Evolutionary conservation across 2,888 invertebrate species (phyloP).

Genomic region (Andrena praecox): DNA sequence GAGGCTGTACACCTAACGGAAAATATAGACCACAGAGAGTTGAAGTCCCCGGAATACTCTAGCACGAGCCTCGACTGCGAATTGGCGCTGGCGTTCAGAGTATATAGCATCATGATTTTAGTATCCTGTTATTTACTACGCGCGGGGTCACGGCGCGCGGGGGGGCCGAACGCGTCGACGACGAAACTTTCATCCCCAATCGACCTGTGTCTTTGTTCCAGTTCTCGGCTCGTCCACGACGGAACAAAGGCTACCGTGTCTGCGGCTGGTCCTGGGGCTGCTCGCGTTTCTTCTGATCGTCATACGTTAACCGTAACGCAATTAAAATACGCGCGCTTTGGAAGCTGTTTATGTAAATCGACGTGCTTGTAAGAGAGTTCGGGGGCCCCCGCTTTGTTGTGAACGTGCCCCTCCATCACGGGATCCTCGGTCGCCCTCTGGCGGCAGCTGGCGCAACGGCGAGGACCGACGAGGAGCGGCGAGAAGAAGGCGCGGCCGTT

Average conservation of each 20-base stretch:
- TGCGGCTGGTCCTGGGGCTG: constrained; percentile 73
- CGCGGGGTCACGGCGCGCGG: no score
- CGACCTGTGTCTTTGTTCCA: constrained; percentile 50
- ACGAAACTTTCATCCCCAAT: neutral
- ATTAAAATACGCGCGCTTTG: constrained; percentile 78
- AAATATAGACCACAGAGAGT: neutral
- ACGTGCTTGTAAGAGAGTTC: constrained; percentile 76
- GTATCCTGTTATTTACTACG: neutral
- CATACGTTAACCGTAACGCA: constrained; percentile 73
- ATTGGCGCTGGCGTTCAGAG: constrained; percentile 3
- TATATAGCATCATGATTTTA: constrained; percentile 15
- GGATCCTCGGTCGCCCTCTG: constrained; percentile 46
- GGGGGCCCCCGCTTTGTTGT: constrained; percentile 57
- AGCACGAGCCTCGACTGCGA: neutral
- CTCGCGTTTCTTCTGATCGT: constrained; percentile 75
- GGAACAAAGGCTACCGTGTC: constrained; percentile 60
- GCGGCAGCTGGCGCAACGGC: neutral
- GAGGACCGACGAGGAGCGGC: constrained; percentile 3
- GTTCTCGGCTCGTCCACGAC: constrained; percentile 72
- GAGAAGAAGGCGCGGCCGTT: neutral
- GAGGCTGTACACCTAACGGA: constrained; percentile 1
- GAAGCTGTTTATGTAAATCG: constrained; percentile 81
- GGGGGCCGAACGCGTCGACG: no score
- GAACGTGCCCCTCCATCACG: constrained; percentile 42
- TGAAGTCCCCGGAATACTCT: neutral